Base-by-base conservation (phyloP, 2,113 vertebrate genomes). In the Hyperopisus bebe region DNA sequence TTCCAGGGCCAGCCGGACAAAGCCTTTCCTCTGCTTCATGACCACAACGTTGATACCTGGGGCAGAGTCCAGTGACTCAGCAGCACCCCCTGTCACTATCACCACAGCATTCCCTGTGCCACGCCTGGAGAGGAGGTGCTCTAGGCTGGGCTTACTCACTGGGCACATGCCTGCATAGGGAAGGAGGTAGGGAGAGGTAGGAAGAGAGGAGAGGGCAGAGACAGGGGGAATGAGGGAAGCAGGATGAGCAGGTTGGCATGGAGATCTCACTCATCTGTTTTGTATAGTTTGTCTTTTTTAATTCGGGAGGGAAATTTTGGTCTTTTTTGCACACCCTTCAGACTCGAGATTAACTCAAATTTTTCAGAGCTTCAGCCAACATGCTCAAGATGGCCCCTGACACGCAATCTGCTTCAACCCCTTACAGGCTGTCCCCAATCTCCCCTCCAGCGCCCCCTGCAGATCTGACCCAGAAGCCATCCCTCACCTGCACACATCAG, bases 81-180 rank as follows among this genome's bases (percentile, higher is more conserved):
- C 94, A 15, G 96, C 96, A 1, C 97, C 97, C 7, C 96, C 95
- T 17, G 97, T 93, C 7, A 96, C 44, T 10, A 98, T 97, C 91
- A 95, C 94, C 77, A 97, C 92, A 0, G 96, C 96, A 31, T 97
- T 96, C 0, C 96, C 97, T 3, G 93, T 93, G 0, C 96, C 96
- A 0, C 50, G 90, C 48, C 90, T 91, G 0, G 94, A 94, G 5
- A 97, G 94, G 6, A 97, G 90, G 90, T 95, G 95, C 19, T 90
- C 89, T 24, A 98, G 94, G 90, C 95, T 95, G 0, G 90, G 24
- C 24, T 90, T 95, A 91, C 92, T 97, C 89, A 97, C 96, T 0
- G 97, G 95, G 89, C 90, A 90, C 0, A 94, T 0, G 9, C 96
- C 97, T 96, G 83, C 27, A 83, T 11, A 89, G 77, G 91, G 35